A percentile compares a stretch with the other conserved stretches of the same genome.
These are phyloP conservation scores for Stenoptilia bipunctidactyla DNA, from an alignment of 2,888 invertebrate genomes.

Conservation along the genomic window DNA sequence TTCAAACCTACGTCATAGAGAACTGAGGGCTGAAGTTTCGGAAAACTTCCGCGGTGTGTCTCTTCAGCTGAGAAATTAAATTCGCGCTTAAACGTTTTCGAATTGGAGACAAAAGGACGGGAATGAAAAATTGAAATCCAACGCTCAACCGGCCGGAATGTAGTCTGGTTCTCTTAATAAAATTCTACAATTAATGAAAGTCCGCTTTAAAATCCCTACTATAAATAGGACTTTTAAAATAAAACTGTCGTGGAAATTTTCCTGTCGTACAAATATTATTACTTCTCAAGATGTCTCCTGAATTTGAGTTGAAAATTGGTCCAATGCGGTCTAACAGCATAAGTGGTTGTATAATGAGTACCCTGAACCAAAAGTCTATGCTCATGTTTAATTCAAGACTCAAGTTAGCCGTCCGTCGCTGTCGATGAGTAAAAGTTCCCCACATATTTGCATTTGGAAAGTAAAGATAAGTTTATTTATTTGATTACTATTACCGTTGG, in stretches of 20 bases:
- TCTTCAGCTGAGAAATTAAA: constrained; percentile 35
- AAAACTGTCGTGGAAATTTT: too few relatives aligned
- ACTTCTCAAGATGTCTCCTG: not conserved
- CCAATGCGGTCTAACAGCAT: not conserved
- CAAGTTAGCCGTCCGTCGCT: constrained; percentile 27
- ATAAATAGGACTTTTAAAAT: not conserved
- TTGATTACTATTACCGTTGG: constrained; percentile 18
- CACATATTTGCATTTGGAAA: constrained; percentile 29
- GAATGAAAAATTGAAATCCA: constrained; percentile 8
- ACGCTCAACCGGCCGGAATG: too few relatives aligned
- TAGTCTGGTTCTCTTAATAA: constrained; percentile 8
- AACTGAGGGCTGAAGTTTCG: constrained; percentile 18
- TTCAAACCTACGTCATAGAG: too few relatives aligned
- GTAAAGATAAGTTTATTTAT: constrained; percentile 30
- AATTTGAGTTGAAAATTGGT: constrained; percentile 1
- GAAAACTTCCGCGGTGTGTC: constrained; percentile 21
- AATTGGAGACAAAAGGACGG: not conserved
- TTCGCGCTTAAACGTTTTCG: constrained; percentile 13
- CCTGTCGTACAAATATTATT: not conserved
- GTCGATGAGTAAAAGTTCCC: constrained; percentile 24
- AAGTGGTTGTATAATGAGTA: not conserved
- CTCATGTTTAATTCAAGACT: constrained; percentile 36
- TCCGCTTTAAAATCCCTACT: not conserved
- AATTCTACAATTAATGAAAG: not conserved
- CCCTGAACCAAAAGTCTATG: not conserved